Evolutionary conservation across 64 coral and sea anemone genomes (phyloP), one percentile per base, ranked within the genome.

Genomic region (Porites australiensis): DNA sequence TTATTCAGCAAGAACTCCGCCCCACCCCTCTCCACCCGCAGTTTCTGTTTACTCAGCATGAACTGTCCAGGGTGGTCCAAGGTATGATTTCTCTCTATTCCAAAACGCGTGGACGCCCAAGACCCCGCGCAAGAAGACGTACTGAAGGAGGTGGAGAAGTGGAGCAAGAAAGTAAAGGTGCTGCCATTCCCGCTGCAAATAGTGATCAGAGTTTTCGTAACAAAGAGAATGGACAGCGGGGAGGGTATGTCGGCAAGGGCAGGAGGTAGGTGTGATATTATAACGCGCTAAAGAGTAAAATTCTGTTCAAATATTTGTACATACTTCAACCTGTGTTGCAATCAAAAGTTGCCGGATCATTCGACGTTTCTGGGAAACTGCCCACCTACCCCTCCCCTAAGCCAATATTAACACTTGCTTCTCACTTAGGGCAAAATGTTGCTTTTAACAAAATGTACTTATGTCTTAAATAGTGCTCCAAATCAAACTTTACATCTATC

Each of bases 11-110:
- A 9, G 88, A 99, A 74, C 92, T 99, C 15, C 98, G 91, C 51
- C 98, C 94, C 14, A 96, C 68, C 44, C 94, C 98, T 53, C 64
- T 89, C 16, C 79, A 96, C 58, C 98, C 98, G 13, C 98, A 99
- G 69, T 99, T 91, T 21, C 27, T 99, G 2, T 99, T 99, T 88
- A 99, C 94, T 23, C 94, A 99, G n/a, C 98, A 99, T 79, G 98
- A 99, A 50, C 64, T 99, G 49, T 85, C 94, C 14, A 95, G 94
- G 43, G 85, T 99, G 12, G 92, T 89, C 14, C 91, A 94, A 73
- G 94, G 98, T 59, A 96, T 96, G 91, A 79, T 78, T 10, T 63
- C 95, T n/a, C 89, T 98, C 68, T 95, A 93, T 5, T 92, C 90
- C 58, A 95, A 79, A 57, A 82, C 86, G 60, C 93, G 93, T 79